phyloP scores from a whole-genome alignment of 2,888 invertebrate species.

The Gibbula magus region DNA sequence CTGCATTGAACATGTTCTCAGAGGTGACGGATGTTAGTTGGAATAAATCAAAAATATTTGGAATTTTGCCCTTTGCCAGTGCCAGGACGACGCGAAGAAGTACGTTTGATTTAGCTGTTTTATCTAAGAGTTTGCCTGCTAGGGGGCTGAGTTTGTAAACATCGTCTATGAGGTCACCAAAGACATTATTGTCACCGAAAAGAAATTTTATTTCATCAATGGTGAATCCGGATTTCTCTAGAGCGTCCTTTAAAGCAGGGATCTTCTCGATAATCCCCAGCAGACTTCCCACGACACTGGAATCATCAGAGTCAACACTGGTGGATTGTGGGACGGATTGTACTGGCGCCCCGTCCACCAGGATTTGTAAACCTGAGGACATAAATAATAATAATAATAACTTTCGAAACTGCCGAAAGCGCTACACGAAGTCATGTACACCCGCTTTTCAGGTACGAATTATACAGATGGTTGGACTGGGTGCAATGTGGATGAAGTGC shows the following conservation, averaged over 20 bases:
- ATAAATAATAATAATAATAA: too few species aligned
- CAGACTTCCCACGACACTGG: too few species aligned
- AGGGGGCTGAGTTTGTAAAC: background rate
- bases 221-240: background rate
- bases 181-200: background rate
- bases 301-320: too few species aligned
- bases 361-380: too few species aligned
- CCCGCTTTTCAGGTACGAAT: too few species aligned
- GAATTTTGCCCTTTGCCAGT: background rate
- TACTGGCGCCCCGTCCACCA: too few species aligned
- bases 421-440: too few species aligned
- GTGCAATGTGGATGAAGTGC: too few species aligned
- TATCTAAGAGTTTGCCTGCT: background rate
- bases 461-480: too few species aligned
- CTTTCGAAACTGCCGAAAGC: too few species aligned
- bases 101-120: background rate
- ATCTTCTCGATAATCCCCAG: background rate
- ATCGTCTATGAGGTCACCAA: background rate
- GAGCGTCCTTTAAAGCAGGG: background rate
- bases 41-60: background rate
- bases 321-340: too few species aligned
- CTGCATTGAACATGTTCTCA: constrained; percentile 3
- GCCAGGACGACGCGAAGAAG: background rate
- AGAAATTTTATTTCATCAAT: background rate
- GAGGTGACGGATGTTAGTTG: background rate